phyloP scores from a whole-genome alignment of 1,140 invertebrate species.

The Penaeus japonicus region DNA sequence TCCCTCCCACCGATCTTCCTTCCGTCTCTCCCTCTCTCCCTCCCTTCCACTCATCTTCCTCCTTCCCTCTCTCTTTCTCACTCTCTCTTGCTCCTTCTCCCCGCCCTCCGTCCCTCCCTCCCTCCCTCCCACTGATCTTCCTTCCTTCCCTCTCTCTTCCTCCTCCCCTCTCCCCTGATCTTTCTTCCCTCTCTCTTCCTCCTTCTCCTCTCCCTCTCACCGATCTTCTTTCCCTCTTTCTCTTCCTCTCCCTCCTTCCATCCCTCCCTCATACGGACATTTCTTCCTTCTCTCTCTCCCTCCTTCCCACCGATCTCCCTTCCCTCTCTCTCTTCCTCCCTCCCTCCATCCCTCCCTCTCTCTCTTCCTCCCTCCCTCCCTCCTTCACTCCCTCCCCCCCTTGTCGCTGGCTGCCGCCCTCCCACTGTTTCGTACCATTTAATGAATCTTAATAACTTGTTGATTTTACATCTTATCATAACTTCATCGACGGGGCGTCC shows the following conservation, averaged over 20 bases:
- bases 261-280: too few species aligned
- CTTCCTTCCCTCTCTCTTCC: background rate
- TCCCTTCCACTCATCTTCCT: too few species aligned
- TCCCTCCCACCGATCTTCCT: too few species aligned
- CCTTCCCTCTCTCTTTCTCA: too few species aligned
- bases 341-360: background rate
- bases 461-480: constrained; percentile 45
- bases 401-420: background rate
- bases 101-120: background rate
- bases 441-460: constrained; percentile 45
- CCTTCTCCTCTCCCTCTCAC: background rate
- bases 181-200: background rate
- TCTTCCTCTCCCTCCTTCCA: background rate
- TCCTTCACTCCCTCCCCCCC: background rate
- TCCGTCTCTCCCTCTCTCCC: too few species aligned
- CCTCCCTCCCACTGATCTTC: background rate
- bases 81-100: background rate
- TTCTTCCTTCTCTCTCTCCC: background rate
- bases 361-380: background rate
- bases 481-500: constrained; percentile 9
- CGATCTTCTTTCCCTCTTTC: background rate
- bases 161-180: background rate
- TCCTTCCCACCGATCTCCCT: background rate
- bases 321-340: background rate
- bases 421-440: constrained; percentile 27